Evolutionary conservation across 1,140 invertebrate species (phyloP), one percentile per base, ranked within the genome.

Genomic region (Asbolus verrucosus): DNA sequence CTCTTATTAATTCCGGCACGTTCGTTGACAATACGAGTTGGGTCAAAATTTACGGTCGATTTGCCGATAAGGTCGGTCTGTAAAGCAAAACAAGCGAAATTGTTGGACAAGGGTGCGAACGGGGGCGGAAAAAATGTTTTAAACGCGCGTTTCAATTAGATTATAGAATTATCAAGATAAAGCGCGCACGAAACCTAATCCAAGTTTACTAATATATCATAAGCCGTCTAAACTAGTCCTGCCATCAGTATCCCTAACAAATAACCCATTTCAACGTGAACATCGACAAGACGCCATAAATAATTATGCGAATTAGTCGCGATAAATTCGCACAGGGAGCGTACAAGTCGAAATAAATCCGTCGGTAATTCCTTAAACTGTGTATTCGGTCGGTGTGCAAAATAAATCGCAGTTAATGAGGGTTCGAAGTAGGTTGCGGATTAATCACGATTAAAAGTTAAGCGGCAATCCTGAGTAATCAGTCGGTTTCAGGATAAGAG

Each of bases 391-490:
- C 46, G 59, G 59, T 62, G 65, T 67, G 50, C 43, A 59, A 67
- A 43, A 67, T 71, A 71, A 71, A 71, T 71, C 65, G 70, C 39
- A 54, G 65, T 65, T 71, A 71, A 71, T 71, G 70, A 71, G 66
- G 46, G 59, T 46, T 61, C 65, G 19, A 67, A 54, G 69, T 66
- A 71, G 69, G 69, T 71, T 66, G 46, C 30, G 33, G 70, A 67
- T 71, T 71, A 71, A 71, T 71, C 70, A 71, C 43, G 70, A 71
- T 71, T 72, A 72, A 68, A 68, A 72, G 66, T 72, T 72, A 72
- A 72, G 66, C 70, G 30, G 59, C 59, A 62, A 68, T 72, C 70
- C 36, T 46, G 43, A 41, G 65, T 62, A 71, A 71, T 63, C 65
- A 67, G 65, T 63, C 66, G 43, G 38, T n/a, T 67, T 46, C 18